A percentile compares a stretch with the other conserved stretches of the same genome.
phyloP scores from a whole-genome alignment of 2,113 vertebrate genomes.

The Cephalopholis sonnerati region DNA sequence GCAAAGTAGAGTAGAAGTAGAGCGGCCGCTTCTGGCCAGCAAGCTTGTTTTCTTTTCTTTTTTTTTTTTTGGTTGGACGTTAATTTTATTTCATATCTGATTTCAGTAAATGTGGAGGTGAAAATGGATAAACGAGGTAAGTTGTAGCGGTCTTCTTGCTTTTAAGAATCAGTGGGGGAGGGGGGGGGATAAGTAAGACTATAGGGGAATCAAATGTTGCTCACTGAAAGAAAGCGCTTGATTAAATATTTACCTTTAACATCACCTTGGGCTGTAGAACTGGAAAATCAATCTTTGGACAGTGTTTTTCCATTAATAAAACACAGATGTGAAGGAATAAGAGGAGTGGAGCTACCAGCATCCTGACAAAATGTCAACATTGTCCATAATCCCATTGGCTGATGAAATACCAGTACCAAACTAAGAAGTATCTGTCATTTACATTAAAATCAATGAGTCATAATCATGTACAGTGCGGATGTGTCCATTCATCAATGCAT shows the following conservation, averaged over 20 bases:
- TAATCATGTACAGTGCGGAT: slow-evolving; percentile 63
- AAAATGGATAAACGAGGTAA: slow-evolving; percentile 85
- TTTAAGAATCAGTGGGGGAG: slow-evolving; percentile 60
- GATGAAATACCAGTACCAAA: slow-evolving; percentile 33
- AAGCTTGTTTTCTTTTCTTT: slow-evolving; percentile 36
- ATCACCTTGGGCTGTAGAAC: slow-evolving; percentile 20
- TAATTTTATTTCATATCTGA: slow-evolving; percentile 85
- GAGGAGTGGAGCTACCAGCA: slow-evolving; percentile 79
- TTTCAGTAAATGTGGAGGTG: slow-evolving; percentile 85
- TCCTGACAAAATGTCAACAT: slow-evolving; percentile 78
- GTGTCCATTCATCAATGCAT: slow-evolving; percentile 70
- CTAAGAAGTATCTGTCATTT: slow-evolving; percentile 43
- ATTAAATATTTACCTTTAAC: slow-evolving; percentile 47
- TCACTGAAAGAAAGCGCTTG: slow-evolving; percentile 27
- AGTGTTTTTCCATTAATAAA: slow-evolving; percentile 21
- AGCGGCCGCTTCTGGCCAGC: slow-evolving; percentile 36
- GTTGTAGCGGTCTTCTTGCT: slow-evolving; percentile 75
- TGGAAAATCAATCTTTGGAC: slow-evolving; percentile 33
- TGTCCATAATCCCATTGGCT: slow-evolving; percentile 63
- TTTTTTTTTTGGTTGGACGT: slow-evolving; percentile 71
- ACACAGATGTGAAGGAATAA: slow-evolving; percentile 20
- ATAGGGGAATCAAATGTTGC: slow-evolving; percentile 35
- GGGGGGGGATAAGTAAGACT: slow-evolving; percentile 10
- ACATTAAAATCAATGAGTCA: slow-evolving; percentile 60
- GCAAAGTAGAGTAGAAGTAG: slow-evolving; percentile 74